Evolutionary conservation across 1,140 invertebrate species (phyloP).

Genomic region (Aphis craccivora): DNA sequence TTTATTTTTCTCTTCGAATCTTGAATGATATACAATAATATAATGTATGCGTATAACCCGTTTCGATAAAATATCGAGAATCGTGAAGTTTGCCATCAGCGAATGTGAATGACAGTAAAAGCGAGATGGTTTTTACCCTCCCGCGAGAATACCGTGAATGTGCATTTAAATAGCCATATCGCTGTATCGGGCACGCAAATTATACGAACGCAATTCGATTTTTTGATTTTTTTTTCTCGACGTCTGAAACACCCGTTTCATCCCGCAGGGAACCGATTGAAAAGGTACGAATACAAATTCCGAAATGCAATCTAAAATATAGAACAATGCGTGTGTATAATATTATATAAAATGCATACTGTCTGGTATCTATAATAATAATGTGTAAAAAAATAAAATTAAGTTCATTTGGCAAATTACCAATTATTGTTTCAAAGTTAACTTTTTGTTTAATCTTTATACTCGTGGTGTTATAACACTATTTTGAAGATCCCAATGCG

Average conservation of each 20-base stretch:
- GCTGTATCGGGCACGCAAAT: neutral
- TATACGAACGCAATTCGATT: constrained; percentile 9
- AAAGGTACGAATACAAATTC: constrained; percentile 11
- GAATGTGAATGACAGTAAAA: constrained; percentile 34
- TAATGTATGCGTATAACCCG: neutral
- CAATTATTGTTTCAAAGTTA: neutral
- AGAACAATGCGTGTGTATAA: neutral
- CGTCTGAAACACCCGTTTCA: neutral
- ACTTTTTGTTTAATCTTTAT: neutral
- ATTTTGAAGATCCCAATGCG: neutral
- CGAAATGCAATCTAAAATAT: neutral
- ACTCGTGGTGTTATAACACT: neutral
- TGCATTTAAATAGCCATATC: constrained; percentile 41
- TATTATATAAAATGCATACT: neutral
- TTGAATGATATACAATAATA: neutral
- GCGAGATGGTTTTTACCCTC: constrained; percentile 6
- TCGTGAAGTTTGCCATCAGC: neutral
- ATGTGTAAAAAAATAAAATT: neutral
- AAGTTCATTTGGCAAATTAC: neutral
- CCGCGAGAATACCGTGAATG: constrained; percentile 30
- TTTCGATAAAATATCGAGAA: neutral
- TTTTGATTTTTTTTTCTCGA: neutral
- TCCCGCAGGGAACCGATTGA: constrained; percentile 20
- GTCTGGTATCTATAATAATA: neutral
- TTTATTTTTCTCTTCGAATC: neutral